A percentile compares a stretch with the other conserved stretches of the same genome.
phyloP scores from a whole-genome alignment of 1,140 invertebrate species.

The Drosophila malerkotliana region DNA sequence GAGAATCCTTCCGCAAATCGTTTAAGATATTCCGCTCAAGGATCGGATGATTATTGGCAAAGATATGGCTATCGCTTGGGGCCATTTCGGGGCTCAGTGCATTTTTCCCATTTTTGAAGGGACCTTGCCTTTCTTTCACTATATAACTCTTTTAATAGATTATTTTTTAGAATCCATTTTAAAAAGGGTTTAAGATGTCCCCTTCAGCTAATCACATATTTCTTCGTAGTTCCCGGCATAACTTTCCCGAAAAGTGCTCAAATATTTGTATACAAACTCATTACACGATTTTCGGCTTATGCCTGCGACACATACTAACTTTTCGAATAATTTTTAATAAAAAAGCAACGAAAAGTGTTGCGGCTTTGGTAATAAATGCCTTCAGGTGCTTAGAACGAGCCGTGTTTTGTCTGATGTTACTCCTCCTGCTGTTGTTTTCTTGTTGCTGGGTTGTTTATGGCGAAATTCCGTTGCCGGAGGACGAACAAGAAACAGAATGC shows the following conservation, averaged over 20 bases:
- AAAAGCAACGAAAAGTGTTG: conserved; percentile 55
- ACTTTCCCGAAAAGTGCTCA: background rate
- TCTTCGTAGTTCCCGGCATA: conserved; percentile 6
- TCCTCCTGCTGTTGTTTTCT: conserved; percentile 19
- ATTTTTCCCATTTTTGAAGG: no score
- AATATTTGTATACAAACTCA: conserved; percentile 37
- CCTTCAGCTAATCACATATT: conserved; percentile 5
- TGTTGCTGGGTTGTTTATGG: conserved; percentile 60
- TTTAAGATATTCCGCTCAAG: no score
- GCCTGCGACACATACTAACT: conserved; percentile 48
- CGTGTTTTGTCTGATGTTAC: conserved; percentile 23
- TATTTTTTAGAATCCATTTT: background rate
- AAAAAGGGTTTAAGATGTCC: background rate
- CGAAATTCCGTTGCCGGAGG: conserved; percentile 39
- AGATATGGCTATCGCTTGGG: no score
- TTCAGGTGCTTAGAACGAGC: conserved; percentile 45
- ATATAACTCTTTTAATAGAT: no score
- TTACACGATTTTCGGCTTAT: conserved; percentile 39
- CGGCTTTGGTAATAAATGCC: conserved; percentile 56
- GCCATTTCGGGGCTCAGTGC: no score
- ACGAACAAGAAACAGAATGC: conserved; percentile 25
- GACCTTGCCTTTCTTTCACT: no score
- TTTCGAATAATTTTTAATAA: conserved; percentile 78
- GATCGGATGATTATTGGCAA: no score
- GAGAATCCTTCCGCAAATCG: no score